These are phyloP conservation scores for Leucophenga maculata DNA, from an alignment of 2,888 invertebrate species.

Conservation along the genomic window DNA sequence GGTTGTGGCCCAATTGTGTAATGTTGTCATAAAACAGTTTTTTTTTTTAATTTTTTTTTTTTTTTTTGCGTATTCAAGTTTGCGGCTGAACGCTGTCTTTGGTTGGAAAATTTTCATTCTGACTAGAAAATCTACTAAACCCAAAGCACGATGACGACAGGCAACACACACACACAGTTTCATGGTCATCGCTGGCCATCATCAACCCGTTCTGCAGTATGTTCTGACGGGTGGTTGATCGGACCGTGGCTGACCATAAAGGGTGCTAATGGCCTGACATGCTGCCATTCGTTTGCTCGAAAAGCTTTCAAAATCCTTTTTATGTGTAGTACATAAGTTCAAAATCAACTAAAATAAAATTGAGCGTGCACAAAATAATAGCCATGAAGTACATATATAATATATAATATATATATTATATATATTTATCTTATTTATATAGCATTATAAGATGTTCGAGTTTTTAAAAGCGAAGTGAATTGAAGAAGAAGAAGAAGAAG, in stretches of 20 bases:
- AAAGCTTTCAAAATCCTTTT: conserved; percentile 25
- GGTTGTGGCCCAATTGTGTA: conserved; percentile 22
- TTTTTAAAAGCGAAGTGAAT: not conserved
- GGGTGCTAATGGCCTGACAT: conserved; percentile 30
- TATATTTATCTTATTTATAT: not conserved
- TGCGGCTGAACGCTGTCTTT: not conserved
- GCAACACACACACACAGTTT: not conserved
- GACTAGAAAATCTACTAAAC: too few species aligned
- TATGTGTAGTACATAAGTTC: not conserved
- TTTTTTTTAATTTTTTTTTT: not conserved
- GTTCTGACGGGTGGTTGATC: too few species aligned
- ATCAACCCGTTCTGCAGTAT: too few species aligned
- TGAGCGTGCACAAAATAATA: conserved; percentile 15
- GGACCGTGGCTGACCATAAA: conserved; percentile 11
- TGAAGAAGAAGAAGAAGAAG: too few species aligned
- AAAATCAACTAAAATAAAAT: conserved; percentile 21
- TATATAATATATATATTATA: not conserved
- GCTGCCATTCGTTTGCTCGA: conserved; percentile 8
- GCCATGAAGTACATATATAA: not conserved
- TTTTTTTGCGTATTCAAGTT: not conserved
- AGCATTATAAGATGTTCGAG: not conserved
- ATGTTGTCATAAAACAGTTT: conserved; percentile 22
- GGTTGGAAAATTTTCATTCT: not conserved
- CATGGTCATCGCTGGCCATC: not conserved
- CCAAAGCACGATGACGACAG: not conserved